Percentiles rank a stretch among this genome's conserved stretches.
phyloP scores from a whole-genome alignment of 2,113 vertebrate genomes.

The Actenoides lindsayi region DNA sequence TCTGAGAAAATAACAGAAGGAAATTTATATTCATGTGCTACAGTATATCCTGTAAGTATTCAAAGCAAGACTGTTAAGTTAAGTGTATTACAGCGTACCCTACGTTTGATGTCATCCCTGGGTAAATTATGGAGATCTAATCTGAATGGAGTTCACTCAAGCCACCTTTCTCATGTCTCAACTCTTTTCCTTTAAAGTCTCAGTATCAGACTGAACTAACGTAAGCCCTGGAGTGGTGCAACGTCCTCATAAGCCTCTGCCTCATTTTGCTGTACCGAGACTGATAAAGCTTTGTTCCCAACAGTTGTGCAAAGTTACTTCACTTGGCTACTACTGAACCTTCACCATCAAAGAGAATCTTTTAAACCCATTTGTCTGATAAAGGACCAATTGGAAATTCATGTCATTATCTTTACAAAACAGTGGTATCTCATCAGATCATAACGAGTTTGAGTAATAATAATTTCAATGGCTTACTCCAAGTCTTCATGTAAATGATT shows the following conservation, averaged over 20 bases:
- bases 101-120: not conserved
- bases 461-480: not conserved
- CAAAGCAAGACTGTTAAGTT: not conserved
- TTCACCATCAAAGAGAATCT: not conserved
- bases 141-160: conserved; percentile 12
- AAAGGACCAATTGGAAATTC: not conserved
- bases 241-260: not conserved
- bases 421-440: not conserved
- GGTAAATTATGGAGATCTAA: conserved; percentile 48
- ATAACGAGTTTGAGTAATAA: not conserved
- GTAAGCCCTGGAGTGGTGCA: not conserved
- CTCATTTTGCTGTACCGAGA: not conserved
- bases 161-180: not conserved
- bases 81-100: not conserved
- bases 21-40: conserved; percentile 8
- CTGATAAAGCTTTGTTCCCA: not conserved
- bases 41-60: not conserved
- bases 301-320: not conserved
- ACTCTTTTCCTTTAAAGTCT: not conserved
- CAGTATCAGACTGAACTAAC: not conserved
- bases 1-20: conserved; percentile 69
- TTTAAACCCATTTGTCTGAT: not conserved
- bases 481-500: not conserved
- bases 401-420: not conserved
- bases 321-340: not conserved